A percentile compares a stretch with the other conserved stretches of the same genome.
Evolutionary conservation across 2,113 vertebrate genomes (phyloP).

Genomic region (Passer montanus): DNA sequence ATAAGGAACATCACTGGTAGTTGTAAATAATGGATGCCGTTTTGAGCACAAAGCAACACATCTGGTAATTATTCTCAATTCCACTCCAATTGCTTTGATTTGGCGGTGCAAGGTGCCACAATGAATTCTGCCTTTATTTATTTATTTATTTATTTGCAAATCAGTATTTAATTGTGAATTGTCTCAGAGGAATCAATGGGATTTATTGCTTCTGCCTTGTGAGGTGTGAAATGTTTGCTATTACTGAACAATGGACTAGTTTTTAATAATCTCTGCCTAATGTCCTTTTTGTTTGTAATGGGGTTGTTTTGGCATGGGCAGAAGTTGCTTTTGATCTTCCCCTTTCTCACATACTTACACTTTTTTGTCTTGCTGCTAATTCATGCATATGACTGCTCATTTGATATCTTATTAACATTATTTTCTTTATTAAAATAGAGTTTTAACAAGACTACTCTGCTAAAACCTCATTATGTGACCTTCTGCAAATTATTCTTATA

Average conservation of each 20-base stretch:
- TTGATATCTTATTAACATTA: background rate
- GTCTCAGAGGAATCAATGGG: slow-evolving; percentile 68
- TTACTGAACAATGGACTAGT: slow-evolving; percentile 66
- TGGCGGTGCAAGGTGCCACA: background rate
- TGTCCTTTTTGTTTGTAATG: background rate
- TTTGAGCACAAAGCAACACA: slow-evolving; percentile 60
- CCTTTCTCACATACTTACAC: background rate
- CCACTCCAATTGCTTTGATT: slow-evolving; percentile 52
- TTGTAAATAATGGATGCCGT: slow-evolving; percentile 42
- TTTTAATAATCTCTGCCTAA: slow-evolving; percentile 62
- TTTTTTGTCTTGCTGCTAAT: background rate
- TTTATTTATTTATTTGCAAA: slow-evolving; percentile 55
- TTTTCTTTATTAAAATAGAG: background rate
- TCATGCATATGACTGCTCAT: background rate
- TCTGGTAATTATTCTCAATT: slow-evolving; percentile 64
- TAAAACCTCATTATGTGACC: background rate
- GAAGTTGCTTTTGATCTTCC: background rate
- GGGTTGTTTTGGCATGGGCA: background rate
- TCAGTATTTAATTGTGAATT: slow-evolving; percentile 74
- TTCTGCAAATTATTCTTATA: background rate
- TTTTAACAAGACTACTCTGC: background rate
- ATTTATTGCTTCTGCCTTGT: slow-evolving; percentile 69
- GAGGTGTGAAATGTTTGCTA: slow-evolving; percentile 70
- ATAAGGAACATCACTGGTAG: slow-evolving; percentile 45
- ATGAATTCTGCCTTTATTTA: slow-evolving; percentile 32